phyloP scores from a whole-genome alignment of 2,888 invertebrate genomes.

The Ormyrus nitidulus region DNA sequence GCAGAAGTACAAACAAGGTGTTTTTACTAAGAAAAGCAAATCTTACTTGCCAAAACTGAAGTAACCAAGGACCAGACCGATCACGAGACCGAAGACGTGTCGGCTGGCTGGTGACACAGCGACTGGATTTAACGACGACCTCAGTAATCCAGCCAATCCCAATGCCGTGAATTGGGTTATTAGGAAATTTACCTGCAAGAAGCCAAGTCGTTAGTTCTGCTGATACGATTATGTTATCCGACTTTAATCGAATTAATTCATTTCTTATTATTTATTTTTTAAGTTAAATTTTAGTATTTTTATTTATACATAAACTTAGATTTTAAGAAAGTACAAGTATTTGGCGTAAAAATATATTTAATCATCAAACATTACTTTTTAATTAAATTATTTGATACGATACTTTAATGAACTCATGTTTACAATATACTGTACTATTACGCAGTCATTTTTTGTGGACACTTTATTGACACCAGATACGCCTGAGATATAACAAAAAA shows the following conservation, averaged over 20 bases:
- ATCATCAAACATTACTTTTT: too few species aligned
- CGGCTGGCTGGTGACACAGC: slow-evolving; percentile 82
- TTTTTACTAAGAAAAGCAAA: slow-evolving; percentile 41
- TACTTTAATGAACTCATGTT: too few species aligned
- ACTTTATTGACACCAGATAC: too few species aligned
- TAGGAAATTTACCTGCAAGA: slow-evolving; percentile 87
- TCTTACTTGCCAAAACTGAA: slow-evolving; percentile 92
- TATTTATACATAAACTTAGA: too few species aligned
- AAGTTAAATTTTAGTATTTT: too few species aligned
- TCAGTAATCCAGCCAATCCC: slow-evolving; percentile 86
- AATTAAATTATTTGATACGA: too few species aligned
- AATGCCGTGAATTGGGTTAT: slow-evolving; percentile 89
- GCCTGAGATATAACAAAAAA: too few species aligned
- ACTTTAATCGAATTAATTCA: slow-evolving; percentile 39
- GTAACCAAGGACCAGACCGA: slow-evolving; percentile 89
- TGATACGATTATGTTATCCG: slow-evolving; percentile 44
- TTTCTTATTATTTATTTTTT: not conserved
- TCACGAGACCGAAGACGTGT: slow-evolving; percentile 86
- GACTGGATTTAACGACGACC: slow-evolving; percentile 85
- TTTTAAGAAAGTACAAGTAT: too few species aligned
- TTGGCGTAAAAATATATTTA: too few species aligned
- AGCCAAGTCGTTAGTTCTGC: slow-evolving; percentile 43
- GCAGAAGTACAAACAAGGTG: too few species aligned
- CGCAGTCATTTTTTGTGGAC: too few species aligned
- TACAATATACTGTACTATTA: too few species aligned